Base-by-base conservation (phyloP, 2,888 invertebrate species). In the Pheosia tremula region DNA sequence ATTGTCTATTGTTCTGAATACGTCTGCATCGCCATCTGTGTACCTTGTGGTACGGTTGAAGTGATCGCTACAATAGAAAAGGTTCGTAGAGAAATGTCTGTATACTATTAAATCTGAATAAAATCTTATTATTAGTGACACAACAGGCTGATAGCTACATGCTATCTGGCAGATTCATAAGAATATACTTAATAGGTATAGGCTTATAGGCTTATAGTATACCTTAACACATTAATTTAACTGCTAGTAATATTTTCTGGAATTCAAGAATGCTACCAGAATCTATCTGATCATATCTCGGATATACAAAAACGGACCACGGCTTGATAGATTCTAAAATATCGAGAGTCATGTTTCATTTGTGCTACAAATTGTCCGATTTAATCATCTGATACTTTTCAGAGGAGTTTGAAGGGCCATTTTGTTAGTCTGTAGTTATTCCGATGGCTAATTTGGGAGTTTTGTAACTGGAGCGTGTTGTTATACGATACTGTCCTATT, bases 321-420 rank as follows among this genome's bases (percentile, higher is more conserved):
- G 68, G 62, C 61, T 62, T 61, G 62, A 70, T 67, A 64, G 69
- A 66, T 68, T 66, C 64, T 67, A 47, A 69, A 76, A 67, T 68
- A 61, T 63, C 64, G 64, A 61, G 57, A 55, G 64, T 67, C 67
- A 55, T 70, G 72, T 75, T 78, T 68, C 71, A 69, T 72, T 72
- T 64, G 58, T 57, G 61, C 62, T 58, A 67, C 71, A 72, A 73
- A 77, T 74, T 69, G 71, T 74, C 66, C 63, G 61, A 63, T 66
- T 71, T 74, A 72, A 68, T 64, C 62, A 68, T 75, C 71, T 75
- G 69, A 78, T 77, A 74, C 68, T 68, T 60, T 68, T 68, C 59
- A 66, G 69, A 63, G 65, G 64, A 63, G 74, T 74, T 68, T 59
- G 39, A 64, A 61, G 57, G 57, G 65, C 53, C 61, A 62, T 60